These are phyloP conservation scores for Serranochromis macrocephalus DNA, from an alignment of 2,113 vertebrate genomes.

Conservation along the genomic window DNA sequence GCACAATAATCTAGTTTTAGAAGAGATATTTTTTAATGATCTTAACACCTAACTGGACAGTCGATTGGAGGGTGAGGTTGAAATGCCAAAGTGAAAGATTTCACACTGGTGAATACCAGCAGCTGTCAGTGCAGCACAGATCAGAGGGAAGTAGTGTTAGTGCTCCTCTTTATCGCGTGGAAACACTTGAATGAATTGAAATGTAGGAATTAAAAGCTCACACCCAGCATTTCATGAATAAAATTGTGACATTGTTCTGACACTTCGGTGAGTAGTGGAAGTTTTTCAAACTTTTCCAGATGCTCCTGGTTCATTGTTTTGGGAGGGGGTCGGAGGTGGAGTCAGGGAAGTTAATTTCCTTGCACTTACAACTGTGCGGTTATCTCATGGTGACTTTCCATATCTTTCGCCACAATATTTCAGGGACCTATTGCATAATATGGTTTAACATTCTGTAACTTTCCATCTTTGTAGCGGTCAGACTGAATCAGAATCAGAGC, in stretches of 20 bases:
- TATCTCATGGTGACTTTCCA: conserved; percentile 56
- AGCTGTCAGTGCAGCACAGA: background rate
- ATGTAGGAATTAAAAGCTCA: background rate
- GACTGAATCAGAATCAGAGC: background rate
- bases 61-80: background rate
- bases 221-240: background rate
- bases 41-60: background rate
- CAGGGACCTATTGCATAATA: background rate
- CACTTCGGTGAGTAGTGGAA: background rate
- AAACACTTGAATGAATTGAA: background rate
- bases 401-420: conserved; percentile 23
- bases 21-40: background rate
- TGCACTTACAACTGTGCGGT: conserved; percentile 21
- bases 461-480: background rate
- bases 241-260: background rate
- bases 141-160: background rate
- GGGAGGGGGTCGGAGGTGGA: conserved; percentile 41
- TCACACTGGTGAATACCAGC: background rate
- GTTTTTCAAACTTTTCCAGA: conserved; percentile 13
- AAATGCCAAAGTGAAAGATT: background rate
- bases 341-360: conserved; percentile 61
- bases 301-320: conserved; percentile 60
- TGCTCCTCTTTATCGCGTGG: background rate
- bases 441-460: background rate
- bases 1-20: background rate